Evolutionary conservation across 2,113 vertebrate species (phyloP), one percentile per base, ranked within the genome.

Genomic region (Calyptomena viridis): DNA sequence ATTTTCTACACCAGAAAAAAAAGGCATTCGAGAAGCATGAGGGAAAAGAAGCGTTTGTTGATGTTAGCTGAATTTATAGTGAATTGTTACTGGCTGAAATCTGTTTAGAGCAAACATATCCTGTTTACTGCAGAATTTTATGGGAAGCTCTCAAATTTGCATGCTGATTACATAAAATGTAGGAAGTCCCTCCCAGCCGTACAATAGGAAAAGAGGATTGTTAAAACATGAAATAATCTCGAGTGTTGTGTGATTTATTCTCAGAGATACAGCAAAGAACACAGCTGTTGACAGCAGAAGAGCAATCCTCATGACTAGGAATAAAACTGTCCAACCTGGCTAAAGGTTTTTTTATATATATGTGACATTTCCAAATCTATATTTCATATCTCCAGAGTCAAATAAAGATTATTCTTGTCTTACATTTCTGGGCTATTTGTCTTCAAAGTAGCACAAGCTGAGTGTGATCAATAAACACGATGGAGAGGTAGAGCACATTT

Each of bases 41-140:
- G 42, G 49, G 62, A 81, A 91, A 85, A 87, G 0, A 84, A 44
- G 25, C 59, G 39, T 44, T 89, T 92, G 72, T 93, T 94, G 75
- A 84, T 89, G 40, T 37, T 78, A 67, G 39, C 59, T 78, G 73
- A 92, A 88, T 96, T 89, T 89, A 81, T 33, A 89, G 60, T 19
- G 71, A 91, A 91, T 94, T 86, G 84, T 88, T 74, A 60, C 56
- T 67, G 55, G 56, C 49, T 95, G 73, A 83, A 90, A 94, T 81
- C 64, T 95, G 66, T 81, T 92, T 92, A 88, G 52, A 82, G 83
- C 47, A 81, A 94, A 87, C 53, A 60, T 49, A 75, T 91, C 86
- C 69, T 87, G 84, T 97, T 97, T 95, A 94, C 67, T 62, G 80
- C 44, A 42, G 64, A 62, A 76, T 90, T 91, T 95, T 87, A 90